Evolutionary conservation across 2,888 invertebrate genomes (phyloP).

Genomic region (Chrysolina haemoptera): DNA sequence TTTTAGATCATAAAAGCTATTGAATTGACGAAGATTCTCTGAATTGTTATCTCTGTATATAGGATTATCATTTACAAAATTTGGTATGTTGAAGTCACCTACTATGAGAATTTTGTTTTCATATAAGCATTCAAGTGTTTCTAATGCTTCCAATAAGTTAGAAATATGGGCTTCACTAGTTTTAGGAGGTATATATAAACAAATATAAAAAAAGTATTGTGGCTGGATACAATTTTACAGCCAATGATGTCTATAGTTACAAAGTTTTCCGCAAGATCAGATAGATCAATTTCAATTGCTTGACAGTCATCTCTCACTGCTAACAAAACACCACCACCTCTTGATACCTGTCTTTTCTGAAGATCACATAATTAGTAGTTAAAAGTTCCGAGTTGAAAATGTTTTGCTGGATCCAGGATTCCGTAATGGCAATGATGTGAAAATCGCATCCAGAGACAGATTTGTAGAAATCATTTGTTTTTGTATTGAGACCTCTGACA

Average conservation of each 20-base stretch:
- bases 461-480: slow-evolving; percentile 13
- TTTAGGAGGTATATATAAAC: slow-evolving; percentile 17
- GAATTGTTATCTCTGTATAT: neutral
- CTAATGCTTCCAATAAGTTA: slow-evolving; percentile 20
- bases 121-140: slow-evolving; percentile 21
- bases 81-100: too few relatives aligned
- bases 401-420: slow-evolving; percentile 24
- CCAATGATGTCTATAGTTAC: too few relatives aligned
- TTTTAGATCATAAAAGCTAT: slow-evolving; percentile 21
- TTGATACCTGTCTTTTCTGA: slow-evolving; percentile 8
- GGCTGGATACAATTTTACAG: too few relatives aligned
- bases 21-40: slow-evolving; percentile 11
- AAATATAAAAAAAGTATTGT: slow-evolving; percentile 20
- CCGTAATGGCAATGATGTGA: slow-evolving; percentile 21
- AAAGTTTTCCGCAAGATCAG: too few relatives aligned
- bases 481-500: too few relatives aligned
- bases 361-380: slow-evolving; percentile 4
- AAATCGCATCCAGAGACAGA: slow-evolving; percentile 11
- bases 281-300: too few relatives aligned
- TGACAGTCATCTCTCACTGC: slow-evolving; percentile 19
- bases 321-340: slow-evolving; percentile 16
- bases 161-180: slow-evolving; percentile 19
- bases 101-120: slow-evolving; percentile 23
- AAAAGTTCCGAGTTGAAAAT: too few relatives aligned
- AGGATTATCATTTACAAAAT: neutral